These are phyloP conservation scores for Bicyclus anynana DNA, from an alignment of 1,140 invertebrate genomes.

Conservation along the genomic window DNA sequence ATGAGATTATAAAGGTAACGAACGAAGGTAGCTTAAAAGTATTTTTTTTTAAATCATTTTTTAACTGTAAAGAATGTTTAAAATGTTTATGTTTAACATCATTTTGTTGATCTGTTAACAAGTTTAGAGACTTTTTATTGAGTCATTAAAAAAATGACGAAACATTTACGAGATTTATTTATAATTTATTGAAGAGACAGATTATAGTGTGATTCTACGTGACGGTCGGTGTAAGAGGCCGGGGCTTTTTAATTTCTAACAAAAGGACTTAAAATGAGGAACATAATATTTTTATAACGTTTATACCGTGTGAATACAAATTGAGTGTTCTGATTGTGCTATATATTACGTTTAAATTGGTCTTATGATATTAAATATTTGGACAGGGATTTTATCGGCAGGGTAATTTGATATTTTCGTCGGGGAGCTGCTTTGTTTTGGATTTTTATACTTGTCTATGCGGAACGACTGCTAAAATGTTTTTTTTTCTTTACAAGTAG, in stretches of 20 bases:
- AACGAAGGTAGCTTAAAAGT: too few species aligned
- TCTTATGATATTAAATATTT: constrained; percentile 75
- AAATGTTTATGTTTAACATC: background rate
- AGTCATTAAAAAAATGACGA: constrained; percentile 42
- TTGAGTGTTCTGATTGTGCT: constrained; percentile 58
- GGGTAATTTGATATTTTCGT: constrained; percentile 70
- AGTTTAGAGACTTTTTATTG: constrained; percentile 13
- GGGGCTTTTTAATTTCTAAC: constrained; percentile 55
- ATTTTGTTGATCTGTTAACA: constrained; percentile 7
- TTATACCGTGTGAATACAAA: constrained; percentile 62
- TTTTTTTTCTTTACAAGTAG: too few species aligned
- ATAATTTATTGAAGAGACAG: constrained; percentile 64
- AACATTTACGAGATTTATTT: constrained; percentile 36
- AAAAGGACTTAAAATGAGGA: constrained; percentile 57
- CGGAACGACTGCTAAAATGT: constrained; percentile 41
- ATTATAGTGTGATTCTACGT: constrained; percentile 62
- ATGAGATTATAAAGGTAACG: too few species aligned
- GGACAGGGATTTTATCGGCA: constrained; percentile 64
- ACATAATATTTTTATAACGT: constrained; percentile 62
- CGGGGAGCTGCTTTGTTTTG: constrained; percentile 35
- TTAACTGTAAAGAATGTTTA: too few species aligned
- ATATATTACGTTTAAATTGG: constrained; percentile 70
- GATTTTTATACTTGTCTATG: constrained; percentile 65
- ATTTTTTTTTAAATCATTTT: too few species aligned
- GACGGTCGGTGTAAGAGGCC: constrained; percentile 46